A percentile compares a stretch with the other conserved stretches of the same genome.
Evolutionary conservation across 2,113 vertebrate species (phyloP).

Genomic region (Shinisaurus crocodilurus): DNA sequence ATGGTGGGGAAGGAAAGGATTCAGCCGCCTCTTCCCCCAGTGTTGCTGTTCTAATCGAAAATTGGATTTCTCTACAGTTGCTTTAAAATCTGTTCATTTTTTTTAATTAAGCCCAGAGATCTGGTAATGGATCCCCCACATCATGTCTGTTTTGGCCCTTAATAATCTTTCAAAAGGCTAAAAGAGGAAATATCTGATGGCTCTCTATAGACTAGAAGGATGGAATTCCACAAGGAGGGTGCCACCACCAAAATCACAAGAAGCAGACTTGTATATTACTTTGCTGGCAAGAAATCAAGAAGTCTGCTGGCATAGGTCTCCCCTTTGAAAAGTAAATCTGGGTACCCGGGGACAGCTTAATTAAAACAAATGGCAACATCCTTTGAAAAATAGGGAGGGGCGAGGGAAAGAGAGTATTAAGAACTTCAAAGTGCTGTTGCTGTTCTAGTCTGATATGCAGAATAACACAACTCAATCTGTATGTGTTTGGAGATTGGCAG

Average conservation of each 20-base stretch:
- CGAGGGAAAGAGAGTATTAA: conserved; percentile 7
- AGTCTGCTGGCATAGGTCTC: not conserved
- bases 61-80: not conserved
- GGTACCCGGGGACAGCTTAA: conserved; percentile 37
- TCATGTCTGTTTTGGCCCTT: too few relatives aligned
- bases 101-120: not conserved
- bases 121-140: not conserved
- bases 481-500: not conserved
- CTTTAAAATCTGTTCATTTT: not conserved
- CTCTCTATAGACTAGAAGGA: not conserved
- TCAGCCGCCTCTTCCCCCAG: not conserved
- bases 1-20: not conserved
- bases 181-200: not conserved
- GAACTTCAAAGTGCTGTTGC: conserved; percentile 43
- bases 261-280: fast-evolving
- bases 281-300: conserved; percentile 12
- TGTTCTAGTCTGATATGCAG: conserved; percentile 28
- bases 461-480: conserved; percentile 9
- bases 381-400: conserved; percentile 50
- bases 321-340: conserved; percentile 35
- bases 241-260: not conserved
- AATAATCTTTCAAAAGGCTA: not conserved
- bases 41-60: not conserved
- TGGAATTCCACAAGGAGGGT: not conserved
- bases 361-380: conserved; percentile 29